Base-by-base conservation (phyloP, 2,113 vertebrate species). In the Nasalis larvatus region DNA sequence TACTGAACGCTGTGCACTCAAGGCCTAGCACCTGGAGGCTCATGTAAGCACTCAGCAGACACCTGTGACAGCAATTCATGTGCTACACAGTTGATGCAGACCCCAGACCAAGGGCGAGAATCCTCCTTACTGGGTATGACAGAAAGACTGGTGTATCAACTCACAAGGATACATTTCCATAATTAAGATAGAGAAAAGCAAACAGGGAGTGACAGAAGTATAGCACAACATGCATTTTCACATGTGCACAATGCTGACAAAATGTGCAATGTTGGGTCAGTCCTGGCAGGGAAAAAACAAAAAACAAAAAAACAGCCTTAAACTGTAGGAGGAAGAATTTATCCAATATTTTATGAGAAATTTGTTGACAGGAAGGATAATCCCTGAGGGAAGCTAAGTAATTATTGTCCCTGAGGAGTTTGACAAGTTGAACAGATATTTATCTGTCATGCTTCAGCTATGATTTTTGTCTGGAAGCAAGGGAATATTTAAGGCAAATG, bases 371-470 rank as follows among this genome's bases (percentile, higher is more conserved):
- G 32, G 23, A 91, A 69, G 32, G 32, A 14, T 25, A 25, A 68
- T 18, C n/a, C 69, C 76, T 6, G 68, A 45, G 80, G 81, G 37
- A 58, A 63, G 23, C 4, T 16, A 21, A 18, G 47, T 56, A 47
- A 88, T 56, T 37, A 37, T 9, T 25, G n/a, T 71, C 82, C 58
- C 95, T 9, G 3, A 76, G 73, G 45, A 77, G 49, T 85, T 5
- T n/a, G 78, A 81, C 83, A 56, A 83, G 81, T n/a, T 68, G 52
- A 77, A 91, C 54, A 76, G 89, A 74, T 40, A 95, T 80, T 37
- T 68, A 47, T 32, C 13, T 7, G 30, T 45, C 71, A 68, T 9
- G 18, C 23, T 84, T 77, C 69, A 20, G n/a, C 63, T 93, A 37
- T 37, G 60, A 45, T 47, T 85, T 81, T 80, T 56, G 23, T 74